These are phyloP conservation scores for Semibalanus balanoides DNA, from an alignment of 1,140 invertebrate genomes.

Conservation along the genomic window DNA sequence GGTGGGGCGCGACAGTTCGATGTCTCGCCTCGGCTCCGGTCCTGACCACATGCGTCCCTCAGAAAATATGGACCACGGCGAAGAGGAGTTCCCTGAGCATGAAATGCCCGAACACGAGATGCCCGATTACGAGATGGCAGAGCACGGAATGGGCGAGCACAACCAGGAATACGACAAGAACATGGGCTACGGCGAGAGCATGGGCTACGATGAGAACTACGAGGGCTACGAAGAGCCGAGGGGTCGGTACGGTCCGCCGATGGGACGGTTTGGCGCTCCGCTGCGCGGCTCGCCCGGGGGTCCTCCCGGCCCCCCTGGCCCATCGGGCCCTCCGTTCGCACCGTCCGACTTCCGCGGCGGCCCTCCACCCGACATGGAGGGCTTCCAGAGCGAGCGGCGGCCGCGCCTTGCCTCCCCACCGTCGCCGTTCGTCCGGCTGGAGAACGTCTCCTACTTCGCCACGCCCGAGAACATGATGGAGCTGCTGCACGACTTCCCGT, in stretches of 20 bases:
- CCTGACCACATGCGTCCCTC: too few relatives aligned
- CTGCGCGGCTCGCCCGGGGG: too few relatives aligned
- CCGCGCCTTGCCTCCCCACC: neutral
- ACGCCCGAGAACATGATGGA: slow-evolving; percentile 1
- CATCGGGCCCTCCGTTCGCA: neutral
- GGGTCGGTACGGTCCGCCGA: too few relatives aligned
- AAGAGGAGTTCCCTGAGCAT: too few relatives aligned
- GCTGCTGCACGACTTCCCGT: slow-evolving; percentile 6
- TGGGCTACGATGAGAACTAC: neutral
- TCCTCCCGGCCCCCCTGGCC: too few relatives aligned
- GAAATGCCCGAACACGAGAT: too few relatives aligned
- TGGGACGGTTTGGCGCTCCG: too few relatives aligned
- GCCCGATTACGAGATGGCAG: neutral
- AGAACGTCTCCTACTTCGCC: slow-evolving; percentile 12
- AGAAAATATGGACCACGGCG: too few relatives aligned
- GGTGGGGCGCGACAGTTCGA: neutral
- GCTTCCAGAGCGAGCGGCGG: slow-evolving; percentile 6
- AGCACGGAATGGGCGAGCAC: neutral
- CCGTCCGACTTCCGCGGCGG: neutral
- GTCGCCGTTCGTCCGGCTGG: slow-evolving; percentile 6
- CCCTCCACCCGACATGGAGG: neutral
- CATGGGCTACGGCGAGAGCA: neutral
- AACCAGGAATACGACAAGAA: neutral
- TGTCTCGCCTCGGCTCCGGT: neutral
- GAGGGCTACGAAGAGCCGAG: neutral